Evolutionary conservation across 2,113 vertebrate species (phyloP), one percentile per base, ranked within the genome.

Genomic region (Otus sunia): DNA sequence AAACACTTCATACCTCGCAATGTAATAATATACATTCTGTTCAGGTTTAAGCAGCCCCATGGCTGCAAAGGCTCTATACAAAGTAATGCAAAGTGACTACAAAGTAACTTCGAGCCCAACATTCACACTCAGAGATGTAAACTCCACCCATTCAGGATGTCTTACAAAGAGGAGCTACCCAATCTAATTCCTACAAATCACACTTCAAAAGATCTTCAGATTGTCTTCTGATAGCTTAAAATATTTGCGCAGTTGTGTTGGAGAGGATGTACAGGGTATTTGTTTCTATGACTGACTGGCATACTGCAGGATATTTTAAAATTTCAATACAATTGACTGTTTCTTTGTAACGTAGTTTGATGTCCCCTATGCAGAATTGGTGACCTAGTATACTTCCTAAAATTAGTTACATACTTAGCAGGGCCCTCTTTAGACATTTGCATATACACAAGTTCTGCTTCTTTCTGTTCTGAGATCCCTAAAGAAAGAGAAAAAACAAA

Each of bases 131-230:
- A 69, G 60, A 92, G 79, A 84, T 41, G 60, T 34, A 94, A 95
- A 94, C 91, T 94, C 87, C 69, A 93, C 50, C 47, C 71, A 86
- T 68, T 78, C 66, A 36, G 49, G 81, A 52, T 86, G 73, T 69
- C 69, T 82, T 79, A 75, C 0, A 0, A 79, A 80, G 62, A 80
- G 53, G 88, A 83, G 66, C 77, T 88, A 74, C 66, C 86, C 74
- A 36, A 22, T 68, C 84, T 94, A 89, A 90, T 84, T 94, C 81
- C 86, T 50, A 59, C 23, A 91, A 89, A 88, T 66, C 74, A 53
- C 34, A 41, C n/a, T 56, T 92, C 80, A 85, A 82, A 94, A 88
- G 66, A 91, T 92, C 88, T 86, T 94, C 83, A 84, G 63, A 74
- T 72, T 75, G 81, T 79, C 83, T 93, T 91, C 87, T n/a, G 56